Evolutionary conservation across 2,888 invertebrate genomes (phyloP).

Genomic region (Tetragonisca angustula): DNA sequence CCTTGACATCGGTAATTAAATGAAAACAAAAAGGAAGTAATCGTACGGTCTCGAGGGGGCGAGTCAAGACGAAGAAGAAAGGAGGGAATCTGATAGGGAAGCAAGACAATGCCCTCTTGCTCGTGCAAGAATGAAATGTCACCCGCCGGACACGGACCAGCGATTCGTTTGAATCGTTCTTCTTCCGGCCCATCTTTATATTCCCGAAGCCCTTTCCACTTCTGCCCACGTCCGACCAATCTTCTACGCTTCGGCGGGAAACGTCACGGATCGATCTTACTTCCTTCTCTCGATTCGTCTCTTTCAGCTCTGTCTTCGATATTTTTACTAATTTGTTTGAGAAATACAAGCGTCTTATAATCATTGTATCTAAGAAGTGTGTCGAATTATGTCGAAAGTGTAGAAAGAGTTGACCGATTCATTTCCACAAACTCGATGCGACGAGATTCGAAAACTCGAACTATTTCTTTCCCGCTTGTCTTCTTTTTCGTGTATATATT

Average conservation of each 20-base stretch:
- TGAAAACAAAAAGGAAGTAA: conserved; percentile 84
- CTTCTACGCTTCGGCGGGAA: conserved; percentile 14
- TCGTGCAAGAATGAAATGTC: conserved; percentile 82
- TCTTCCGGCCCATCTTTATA: conserved; percentile 73
- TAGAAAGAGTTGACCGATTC: background rate
- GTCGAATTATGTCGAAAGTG: background rate
- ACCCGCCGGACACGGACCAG: conserved; percentile 78
- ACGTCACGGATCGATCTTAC: conserved; percentile 19
- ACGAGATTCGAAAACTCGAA: no score
- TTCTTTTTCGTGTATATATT: no score
- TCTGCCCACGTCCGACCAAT: background rate
- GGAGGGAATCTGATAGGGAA: conserved; percentile 82
- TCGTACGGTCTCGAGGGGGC: conserved; percentile 79
- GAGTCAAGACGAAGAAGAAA: conserved; percentile 80
- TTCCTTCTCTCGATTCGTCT: background rate
- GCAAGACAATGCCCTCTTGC: conserved; percentile 79
- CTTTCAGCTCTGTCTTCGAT: background rate
- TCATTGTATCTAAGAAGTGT: background rate
- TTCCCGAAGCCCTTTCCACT: conserved; percentile 34
- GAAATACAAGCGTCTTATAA: background rate
- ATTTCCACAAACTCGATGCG: background rate
- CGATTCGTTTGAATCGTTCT: conserved; percentile 77
- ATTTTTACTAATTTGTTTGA: background rate
- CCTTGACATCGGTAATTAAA: conserved; percentile 84
- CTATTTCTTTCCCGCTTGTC: no score